Conservation (phyloP, 2,888 invertebrate genomes). For the Acheta domesticus region DNA sequence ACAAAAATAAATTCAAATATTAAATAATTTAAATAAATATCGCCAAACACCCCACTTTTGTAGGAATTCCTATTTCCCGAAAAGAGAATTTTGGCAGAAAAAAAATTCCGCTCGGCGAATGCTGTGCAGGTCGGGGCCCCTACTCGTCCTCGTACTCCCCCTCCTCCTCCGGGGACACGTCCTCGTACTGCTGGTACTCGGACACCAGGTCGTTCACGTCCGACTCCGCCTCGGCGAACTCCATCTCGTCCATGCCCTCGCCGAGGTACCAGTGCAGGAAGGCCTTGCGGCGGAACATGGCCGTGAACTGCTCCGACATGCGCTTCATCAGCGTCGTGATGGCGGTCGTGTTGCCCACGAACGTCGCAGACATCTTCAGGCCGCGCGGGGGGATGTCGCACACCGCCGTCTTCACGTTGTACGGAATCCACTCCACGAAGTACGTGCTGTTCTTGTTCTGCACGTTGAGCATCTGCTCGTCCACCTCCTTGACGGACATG, state of each 20-base stretch:
- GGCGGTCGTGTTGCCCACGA: constrained; percentile 82
- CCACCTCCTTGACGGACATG: constrained; percentile 54
- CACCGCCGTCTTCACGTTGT: constrained; percentile 76
- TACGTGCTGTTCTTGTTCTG: constrained; percentile 77
- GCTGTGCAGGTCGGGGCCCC: no score
- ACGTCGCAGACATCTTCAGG: constrained; percentile 77
- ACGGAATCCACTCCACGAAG: constrained; percentile 80
- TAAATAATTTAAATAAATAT: no score
- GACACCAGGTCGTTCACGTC: constrained; percentile 62
- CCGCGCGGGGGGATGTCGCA: constrained; percentile 73
- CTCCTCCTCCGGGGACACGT: constrained; percentile 77
- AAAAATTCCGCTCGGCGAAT: no score
- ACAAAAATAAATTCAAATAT: no score
- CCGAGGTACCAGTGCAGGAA: constrained; percentile 79
- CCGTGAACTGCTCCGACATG: constrained; percentile 82
- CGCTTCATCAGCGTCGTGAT: constrained; percentile 87
- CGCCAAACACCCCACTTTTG: no score
- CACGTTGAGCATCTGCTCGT: constrained; percentile 74
- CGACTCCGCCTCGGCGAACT: background rate
- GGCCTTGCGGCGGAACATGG: constrained; percentile 94
- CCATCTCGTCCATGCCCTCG: constrained; percentile 19
- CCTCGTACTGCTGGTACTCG: constrained; percentile 93
- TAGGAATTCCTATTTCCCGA: no score
- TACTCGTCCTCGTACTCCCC: constrained; percentile 77
- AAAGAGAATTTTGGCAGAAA: no score